Base-by-base conservation (phyloP, 92 coral and sea anemone genomes). In the Blastomussa wellsi region DNA sequence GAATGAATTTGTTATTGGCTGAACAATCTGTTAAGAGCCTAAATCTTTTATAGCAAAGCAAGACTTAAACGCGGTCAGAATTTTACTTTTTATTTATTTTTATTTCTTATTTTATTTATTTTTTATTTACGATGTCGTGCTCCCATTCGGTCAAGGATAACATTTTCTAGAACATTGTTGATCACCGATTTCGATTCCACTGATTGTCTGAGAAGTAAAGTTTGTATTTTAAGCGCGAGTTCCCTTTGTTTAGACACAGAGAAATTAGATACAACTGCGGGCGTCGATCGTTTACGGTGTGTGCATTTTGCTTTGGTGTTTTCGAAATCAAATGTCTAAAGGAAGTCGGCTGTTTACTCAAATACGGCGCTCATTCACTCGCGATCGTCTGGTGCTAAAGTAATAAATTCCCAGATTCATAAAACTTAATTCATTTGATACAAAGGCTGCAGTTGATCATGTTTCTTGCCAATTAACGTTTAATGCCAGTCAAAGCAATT, bases 1-100 rank as follows among this genome's bases (percentile, higher is more conserved):
- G 16, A 41, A 74, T 83, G 72, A 82, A 82, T 83, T 48, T 83
- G 72, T 83, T 83, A 60, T 81, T 73, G 69, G 80, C 86, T 73
- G 73, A 74, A 59, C 70, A 52, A 19, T 24, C 38, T 60, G 52
- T 38, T 55, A 72, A 72, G 36, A 82, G 85, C 29, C n/a, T 70
- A 49, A 57, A 55, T 83, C 73, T 83, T 26, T 38, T n/a, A n/a
- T n/a, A 38, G 80, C 59, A 73, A 44, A 74, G 74, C 32, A 73
- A 41, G 71, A 71, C 72, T 14, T 81, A 3, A 37, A 19, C 79
- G 28, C 29, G 79, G 57, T 73, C 72, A 71, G 65, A 31, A 60
- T 48, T 57, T 35, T 20, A 35, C 24, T 49, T 3, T 51, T 33
- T 51, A 0, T 10, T 42, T 36, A 28, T 29, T 48, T 70, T 17